Evolutionary conservation across 2,797 vertebrate genomes (phyloP).

Genomic region (Etheostoma perlongum): DNA sequence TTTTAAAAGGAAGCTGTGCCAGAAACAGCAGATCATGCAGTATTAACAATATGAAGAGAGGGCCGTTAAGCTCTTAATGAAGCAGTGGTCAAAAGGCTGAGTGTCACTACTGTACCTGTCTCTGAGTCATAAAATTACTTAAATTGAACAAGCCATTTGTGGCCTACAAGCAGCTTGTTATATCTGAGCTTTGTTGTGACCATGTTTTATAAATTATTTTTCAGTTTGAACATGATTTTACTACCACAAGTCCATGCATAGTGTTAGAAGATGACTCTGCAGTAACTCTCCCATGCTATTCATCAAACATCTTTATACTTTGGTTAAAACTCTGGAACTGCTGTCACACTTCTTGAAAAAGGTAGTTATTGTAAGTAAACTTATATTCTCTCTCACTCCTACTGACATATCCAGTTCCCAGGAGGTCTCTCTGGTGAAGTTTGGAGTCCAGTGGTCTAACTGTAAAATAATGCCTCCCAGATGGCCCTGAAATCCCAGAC

Average conservation of each 20-base stretch:
- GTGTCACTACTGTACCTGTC: not conserved
- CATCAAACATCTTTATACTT: not conserved
- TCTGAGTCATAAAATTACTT: not conserved
- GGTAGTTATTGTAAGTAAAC: not conserved
- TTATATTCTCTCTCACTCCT: constrained; percentile 17
- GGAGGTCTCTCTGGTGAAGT: constrained; percentile 36
- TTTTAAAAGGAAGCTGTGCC: not conserved
- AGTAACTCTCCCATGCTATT: not conserved
- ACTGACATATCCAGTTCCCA: constrained; percentile 36
- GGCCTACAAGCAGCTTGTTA: not conserved
- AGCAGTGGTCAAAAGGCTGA: constrained; percentile 5
- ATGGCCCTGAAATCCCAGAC: constrained; percentile 55
- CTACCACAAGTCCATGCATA: not conserved
- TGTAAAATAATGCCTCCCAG: constrained; percentile 75
- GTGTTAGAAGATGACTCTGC: not conserved
- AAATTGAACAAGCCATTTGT: not conserved
- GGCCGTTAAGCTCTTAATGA: not conserved
- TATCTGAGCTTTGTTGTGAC: not conserved
- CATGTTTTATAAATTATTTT: constrained; percentile 14
- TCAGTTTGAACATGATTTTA: not conserved
- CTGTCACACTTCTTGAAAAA: not conserved
- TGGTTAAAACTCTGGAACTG: not conserved
- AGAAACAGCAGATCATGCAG: constrained; percentile 6
- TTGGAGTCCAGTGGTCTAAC: constrained; percentile 59
- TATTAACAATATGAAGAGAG: not conserved